These are phyloP conservation scores for Hylyphantes graminicola DNA, from an alignment of 1,140 invertebrate species.

Conservation along the genomic window DNA sequence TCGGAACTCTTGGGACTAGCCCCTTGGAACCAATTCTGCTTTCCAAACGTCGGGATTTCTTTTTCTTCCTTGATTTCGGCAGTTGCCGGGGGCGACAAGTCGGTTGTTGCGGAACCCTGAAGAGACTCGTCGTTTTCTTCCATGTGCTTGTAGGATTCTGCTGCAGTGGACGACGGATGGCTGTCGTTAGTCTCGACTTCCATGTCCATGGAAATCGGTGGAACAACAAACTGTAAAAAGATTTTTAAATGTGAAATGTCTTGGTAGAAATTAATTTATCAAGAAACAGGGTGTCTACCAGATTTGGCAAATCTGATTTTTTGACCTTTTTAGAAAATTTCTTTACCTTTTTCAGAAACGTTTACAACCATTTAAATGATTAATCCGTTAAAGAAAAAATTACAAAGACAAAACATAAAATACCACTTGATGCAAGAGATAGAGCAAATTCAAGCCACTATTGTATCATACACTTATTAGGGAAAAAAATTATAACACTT, in stretches of 20 bases:
- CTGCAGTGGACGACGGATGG: background rate
- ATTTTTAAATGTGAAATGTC: background rate
- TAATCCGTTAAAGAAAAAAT: no score
- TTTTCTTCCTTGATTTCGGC: slow-evolving; percentile 39
- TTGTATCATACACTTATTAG: no score
- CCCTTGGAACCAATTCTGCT: slow-evolving; percentile 44
- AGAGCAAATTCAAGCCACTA: no score
- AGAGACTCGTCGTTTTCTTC: slow-evolving; percentile 43
- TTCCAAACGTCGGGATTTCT: slow-evolving; percentile 42
- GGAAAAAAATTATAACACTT: no score
- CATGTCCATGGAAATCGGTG: slow-evolving; percentile 1
- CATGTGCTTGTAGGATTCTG: slow-evolving; percentile 43
- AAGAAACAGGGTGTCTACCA: no score
- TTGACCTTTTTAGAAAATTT: no score
- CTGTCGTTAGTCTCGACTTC: slow-evolving; percentile 34
- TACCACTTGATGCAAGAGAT: no score
- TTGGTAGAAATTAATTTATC: background rate
- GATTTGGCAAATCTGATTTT: no score
- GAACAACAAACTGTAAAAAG: background rate
- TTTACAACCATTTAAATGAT: no score
- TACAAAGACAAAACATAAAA: no score
- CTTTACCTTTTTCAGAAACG: no score
- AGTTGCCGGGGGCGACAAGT: slow-evolving; percentile 26
- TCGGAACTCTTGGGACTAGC: slow-evolving; percentile 50
- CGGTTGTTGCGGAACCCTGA: slow-evolving; percentile 31